phyloP scores from a whole-genome alignment of 1,140 invertebrate genomes.

The Brachionus rotundiformis region DNA sequence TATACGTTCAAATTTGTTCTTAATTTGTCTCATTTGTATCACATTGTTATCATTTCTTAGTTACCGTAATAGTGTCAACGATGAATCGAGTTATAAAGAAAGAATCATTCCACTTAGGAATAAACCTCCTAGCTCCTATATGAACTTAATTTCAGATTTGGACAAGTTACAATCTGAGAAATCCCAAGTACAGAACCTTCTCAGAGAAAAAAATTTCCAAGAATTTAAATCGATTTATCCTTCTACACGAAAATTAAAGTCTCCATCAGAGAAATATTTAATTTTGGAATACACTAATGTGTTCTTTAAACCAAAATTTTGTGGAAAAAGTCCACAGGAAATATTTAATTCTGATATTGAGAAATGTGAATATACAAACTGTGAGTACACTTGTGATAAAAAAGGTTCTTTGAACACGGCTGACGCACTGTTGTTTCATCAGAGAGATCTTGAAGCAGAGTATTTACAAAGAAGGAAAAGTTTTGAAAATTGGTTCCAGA shows the following conservation, averaged over 20 bases:
- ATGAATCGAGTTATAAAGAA: background rate
- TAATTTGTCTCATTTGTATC: background rate
- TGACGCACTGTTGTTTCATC: constrained; percentile 34
- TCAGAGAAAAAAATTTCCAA: background rate
- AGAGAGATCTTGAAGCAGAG: constrained; percentile 42
- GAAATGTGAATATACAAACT: constrained; percentile 24
- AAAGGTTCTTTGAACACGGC: background rate
- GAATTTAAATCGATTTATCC: background rate
- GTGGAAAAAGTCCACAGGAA: background rate
- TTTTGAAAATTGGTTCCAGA: constrained; percentile 3
- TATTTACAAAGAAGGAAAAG: background rate
- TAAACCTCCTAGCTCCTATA: background rate
- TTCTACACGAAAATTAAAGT: background rate
- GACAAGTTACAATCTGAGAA: background rate
- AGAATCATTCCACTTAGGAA: background rate
- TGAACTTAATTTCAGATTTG: background rate
- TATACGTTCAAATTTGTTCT: background rate
- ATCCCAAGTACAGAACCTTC: background rate
- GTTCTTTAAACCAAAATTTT: constrained; percentile 38
- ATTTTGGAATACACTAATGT: constrained; percentile 51
- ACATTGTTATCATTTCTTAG: background rate
- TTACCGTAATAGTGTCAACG: background rate
- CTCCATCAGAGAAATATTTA: background rate
- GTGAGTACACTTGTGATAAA: constrained; percentile 50
- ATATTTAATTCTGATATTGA: constrained; percentile 42